Base-by-base conservation (phyloP, 1,140 invertebrate genomes). In the Diprion similis region DNA sequence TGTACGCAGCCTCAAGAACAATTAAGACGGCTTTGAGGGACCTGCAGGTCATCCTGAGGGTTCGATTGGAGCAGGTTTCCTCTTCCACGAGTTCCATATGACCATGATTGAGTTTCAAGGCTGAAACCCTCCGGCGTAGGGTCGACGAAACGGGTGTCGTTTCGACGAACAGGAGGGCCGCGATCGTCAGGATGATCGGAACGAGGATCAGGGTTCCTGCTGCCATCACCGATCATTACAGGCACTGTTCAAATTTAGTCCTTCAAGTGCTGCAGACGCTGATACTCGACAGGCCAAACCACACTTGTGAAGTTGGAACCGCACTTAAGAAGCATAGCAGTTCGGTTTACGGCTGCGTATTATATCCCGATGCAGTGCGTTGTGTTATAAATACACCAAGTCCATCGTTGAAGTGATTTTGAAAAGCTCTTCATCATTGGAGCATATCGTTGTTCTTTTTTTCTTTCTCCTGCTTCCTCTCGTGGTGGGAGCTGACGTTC, bases 21-120 rank as follows among this genome's bases (percentile, higher is more conserved):
- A 85, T 84, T 9, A 88, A 79, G 65, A 87, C 83, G 0, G 86
- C 84, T 17, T 77, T 81, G 8, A 87, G 73, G n/a, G 86, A 87
- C 18, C 86, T 82, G 77, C 77, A 82, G n/a, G 86, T 87, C 4
- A 88, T 73, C 64, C 86, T 78, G 0, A 85, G 72, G 0, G 82
- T 69, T 0, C 78, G 66, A 46, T 85, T 79, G 19, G 86, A 87
- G 71, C 87, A 88, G 3, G 80, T 83, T 2, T 81, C 80, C 71
- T 87, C 85, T 19, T 86, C 75, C 8, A 88, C 78, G 19, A 87
- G 77, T 65, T 88, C 87, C 83, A 88, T 85, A 48, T 82, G 79
- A 19, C 82, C 82, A 0, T 79, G 80, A 0, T 80, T 75, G 1
- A 87, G 73, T 59, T 74, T 75, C 10, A 85, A 78, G 6, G 76